Evolutionary conservation across 2,888 invertebrate species (phyloP), one percentile per base, ranked within the genome.

Genomic region (Rhyacophila evoluta): DNA sequence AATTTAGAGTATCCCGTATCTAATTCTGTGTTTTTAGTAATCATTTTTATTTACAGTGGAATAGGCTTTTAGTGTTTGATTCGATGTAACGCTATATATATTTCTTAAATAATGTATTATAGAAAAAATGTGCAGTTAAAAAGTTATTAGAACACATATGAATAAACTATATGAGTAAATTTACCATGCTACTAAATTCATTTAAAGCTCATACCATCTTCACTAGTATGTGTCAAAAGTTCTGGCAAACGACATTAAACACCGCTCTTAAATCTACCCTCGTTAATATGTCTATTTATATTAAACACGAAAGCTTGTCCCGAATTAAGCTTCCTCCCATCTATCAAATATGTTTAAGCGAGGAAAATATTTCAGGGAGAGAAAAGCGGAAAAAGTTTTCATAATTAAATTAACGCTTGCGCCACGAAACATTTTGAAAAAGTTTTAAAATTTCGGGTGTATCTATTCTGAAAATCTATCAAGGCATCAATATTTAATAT

Each of bases 381-480:
- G 68, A 8, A n/a, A n/a, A 11, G 8, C 33, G 72, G 55, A 55
- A 38, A 71, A 77, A 71, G 15, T 77, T 77, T 76, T 55, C 12
- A 37, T 77, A 77, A 77, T 77, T 77, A 77, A 77, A 77, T 77
- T 55, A 72, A 11, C 77, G 72, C 67, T 15, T n/a, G 69, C 12
- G 67, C 38, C 15, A 11, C 55, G 55, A 19, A 55, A 55, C 5
- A 19, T 19, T 55, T 55, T 55, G n/a, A 4, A 39, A 39, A n/a
- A n/a, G n/a, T n/a, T n/a, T n/a, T n/a, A n/a, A n/a, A n/a, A n/a
- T n/a, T n/a, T n/a, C n/a, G n/a, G n/a, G n/a, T n/a, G n/a, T n/a
- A n/a, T n/a, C n/a, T n/a, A n/a, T n/a, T n/a, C n/a, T n/a, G n/a
- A n/a, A n/a, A n/a, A n/a, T n/a, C n/a, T n/a, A n/a, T n/a, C n/a